Base-by-base conservation (phyloP, 92 coral and sea anemone genomes). In the Porites rus region DNA sequence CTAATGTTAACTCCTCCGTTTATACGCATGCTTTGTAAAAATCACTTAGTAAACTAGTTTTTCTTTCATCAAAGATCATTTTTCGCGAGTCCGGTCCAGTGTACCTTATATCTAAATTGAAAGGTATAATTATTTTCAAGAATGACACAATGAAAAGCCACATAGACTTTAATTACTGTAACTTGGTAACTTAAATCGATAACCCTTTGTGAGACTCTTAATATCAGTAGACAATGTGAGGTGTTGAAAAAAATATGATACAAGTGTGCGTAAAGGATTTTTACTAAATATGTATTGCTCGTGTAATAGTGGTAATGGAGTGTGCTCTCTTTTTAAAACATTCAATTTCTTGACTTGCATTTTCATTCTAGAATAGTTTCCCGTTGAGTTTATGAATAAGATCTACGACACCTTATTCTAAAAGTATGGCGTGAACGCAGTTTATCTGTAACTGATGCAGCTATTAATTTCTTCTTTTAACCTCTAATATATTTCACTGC, bases 301-400 rank as follows among this genome's bases (percentile, higher is more conserved):
- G 31, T 22, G 18, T 25, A 8, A 58, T 52, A 8, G 24, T 16
- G 51, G 52, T 10, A 19, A 63, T 69, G 68, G 76, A 65, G 68
- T 69, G 65, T 31, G 24, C 28, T 83, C 79, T 73, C 87, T 38
- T 43, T 5, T 78, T 8, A 25, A 8, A 61, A 74, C 79, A 83
- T 74, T 83, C 80, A 74, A 51, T 83, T 52, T 83, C 46, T 46
- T 73, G 51, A 74, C 79, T 72, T 21, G 21, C 10, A 53, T 72
- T 53, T 18, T 10, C 24, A 60, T 59, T 11, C 54, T 46, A 61
- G 72, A 69, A n/a, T 56, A 56, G 56, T 25, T 53, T 58, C 77
- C 86, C 52, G 80, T 73, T 14, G 73, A 21, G 80, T 38, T 38
- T 38, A 38, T 38, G 46, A 38, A 38, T 38, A 38, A 38, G 46